Evolutionary conservation across 2,797 vertebrate genomes (phyloP).

Genomic region (Vespertilio murinus): DNA sequence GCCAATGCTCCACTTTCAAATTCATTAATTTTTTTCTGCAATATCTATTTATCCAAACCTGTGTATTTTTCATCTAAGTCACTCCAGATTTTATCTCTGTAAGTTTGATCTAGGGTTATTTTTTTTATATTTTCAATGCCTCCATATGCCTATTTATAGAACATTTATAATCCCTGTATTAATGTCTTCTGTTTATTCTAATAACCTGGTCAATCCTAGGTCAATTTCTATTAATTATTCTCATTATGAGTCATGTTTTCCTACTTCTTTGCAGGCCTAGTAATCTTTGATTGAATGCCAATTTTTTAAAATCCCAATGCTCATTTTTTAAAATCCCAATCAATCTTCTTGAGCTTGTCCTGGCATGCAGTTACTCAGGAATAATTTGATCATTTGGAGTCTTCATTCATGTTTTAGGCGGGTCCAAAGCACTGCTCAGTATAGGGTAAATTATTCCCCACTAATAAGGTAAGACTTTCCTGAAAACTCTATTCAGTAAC

Average conservation of each 20-base stretch:
- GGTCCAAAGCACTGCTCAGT: not conserved
- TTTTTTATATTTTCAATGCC: not conserved
- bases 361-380: not conserved
- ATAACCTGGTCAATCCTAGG: not conserved
- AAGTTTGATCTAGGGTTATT: not conserved
- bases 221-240: not conserved
- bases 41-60: too few relatives aligned
- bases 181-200: not conserved
- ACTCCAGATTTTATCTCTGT: not conserved
- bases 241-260: not conserved
- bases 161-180: not conserved
- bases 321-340: not conserved
- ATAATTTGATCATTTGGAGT: not conserved
- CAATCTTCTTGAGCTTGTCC: not conserved
- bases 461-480: not conserved
- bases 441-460: not conserved
- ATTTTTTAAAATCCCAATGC: not conserved
- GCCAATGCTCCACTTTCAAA: not conserved
- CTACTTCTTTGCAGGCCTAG: not conserved
- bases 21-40: too few relatives aligned
- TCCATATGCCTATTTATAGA: not conserved
- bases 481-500: not conserved
- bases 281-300: not conserved
- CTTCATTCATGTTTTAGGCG: not conserved
- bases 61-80: not conserved